Conservation (phyloP, 1,140 invertebrate genomes). For the Drosophila chauvacae region DNA sequence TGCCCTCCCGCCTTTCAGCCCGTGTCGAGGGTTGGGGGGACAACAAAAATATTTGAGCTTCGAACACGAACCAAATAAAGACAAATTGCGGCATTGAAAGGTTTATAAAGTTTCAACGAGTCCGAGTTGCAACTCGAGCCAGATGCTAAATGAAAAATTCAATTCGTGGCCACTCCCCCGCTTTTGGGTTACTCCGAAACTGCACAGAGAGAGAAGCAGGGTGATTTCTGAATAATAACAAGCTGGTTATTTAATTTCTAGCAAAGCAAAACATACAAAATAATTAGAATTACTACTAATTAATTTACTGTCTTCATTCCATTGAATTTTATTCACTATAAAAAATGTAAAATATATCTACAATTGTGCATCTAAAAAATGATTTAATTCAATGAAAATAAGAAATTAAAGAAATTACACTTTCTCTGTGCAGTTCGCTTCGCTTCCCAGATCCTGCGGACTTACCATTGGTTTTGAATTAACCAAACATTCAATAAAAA, state of each 20-base stretch:
- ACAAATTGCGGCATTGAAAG: constrained; percentile 83
- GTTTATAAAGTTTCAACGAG: constrained; percentile 72
- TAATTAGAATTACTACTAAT: neutral
- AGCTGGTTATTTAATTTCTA: neutral
- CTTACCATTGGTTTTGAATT: constrained; percentile 1
- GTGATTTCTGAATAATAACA: neutral
- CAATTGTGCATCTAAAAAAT: neutral
- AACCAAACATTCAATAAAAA: neutral
- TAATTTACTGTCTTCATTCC: neutral
- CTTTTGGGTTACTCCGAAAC: constrained; percentile 12
- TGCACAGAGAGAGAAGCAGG: neutral
- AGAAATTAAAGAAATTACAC: neutral
- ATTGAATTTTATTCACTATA: neutral
- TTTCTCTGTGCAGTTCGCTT: neutral
- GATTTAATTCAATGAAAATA: neutral
- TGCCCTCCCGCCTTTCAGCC: constrained; percentile 4
- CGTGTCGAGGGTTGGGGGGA: constrained; percentile 3
- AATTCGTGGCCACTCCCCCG: constrained; percentile 46
- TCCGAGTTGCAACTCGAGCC: constrained; percentile 28
- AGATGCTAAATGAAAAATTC: constrained; percentile 65
- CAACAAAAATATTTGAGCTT: constrained; percentile 72
- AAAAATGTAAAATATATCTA: neutral
- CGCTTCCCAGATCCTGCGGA: neutral
- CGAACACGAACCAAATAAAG: constrained; percentile 84
- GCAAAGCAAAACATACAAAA: neutral